Base-by-base conservation (phyloP, 1,140 invertebrate species). In the Dufourea novaeangliae region DNA sequence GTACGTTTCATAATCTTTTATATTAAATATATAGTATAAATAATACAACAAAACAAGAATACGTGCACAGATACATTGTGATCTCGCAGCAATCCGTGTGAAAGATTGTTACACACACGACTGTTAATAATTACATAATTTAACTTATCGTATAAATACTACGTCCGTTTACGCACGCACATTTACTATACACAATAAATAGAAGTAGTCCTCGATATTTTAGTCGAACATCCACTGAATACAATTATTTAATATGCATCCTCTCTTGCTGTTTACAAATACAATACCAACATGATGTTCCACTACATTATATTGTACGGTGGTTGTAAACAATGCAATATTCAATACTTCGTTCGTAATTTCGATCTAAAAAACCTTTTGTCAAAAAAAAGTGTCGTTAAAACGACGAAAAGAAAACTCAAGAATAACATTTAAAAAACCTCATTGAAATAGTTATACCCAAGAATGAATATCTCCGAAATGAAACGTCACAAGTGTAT, bases 1-100 rank as follows among this genome's bases (percentile, higher is more conserved):
- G 5, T 20, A 12, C 34, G 17, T 69, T 56, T 68, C 27, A 39
- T 27, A 22, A 20, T 20, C 2, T 69, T 69, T 69, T 69, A 5
- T 69, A 69, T 69, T 69, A 56, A 69, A 69, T 12, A 32, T 70
- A 70, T 32, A 39, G 25, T 41, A 59, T 70, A 70, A 59, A 68
- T 68, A 68, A 68, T 7, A 54, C 66, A 68, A 27, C 56, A 27
- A 54, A 68, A 39, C 50, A 54, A 54, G 32, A 10, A 34, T 70
- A 68, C 25, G 56, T 56, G 50, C 66, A 37, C 50, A 54, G 32
- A 68, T n/a, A n/a, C n/a, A n/a, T n/a, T 20, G 50, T 39, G 66
- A 34, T 10, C 66, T 12, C 66, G 39, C 44, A 27, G 22, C 12
- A 25, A 17, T 25, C 25, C 25, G 39, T 46, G 10, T 2, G 32